These are phyloP conservation scores for Aethina tumida DNA, from an alignment of 1,140 invertebrate genomes.

Conservation along the genomic window DNA sequence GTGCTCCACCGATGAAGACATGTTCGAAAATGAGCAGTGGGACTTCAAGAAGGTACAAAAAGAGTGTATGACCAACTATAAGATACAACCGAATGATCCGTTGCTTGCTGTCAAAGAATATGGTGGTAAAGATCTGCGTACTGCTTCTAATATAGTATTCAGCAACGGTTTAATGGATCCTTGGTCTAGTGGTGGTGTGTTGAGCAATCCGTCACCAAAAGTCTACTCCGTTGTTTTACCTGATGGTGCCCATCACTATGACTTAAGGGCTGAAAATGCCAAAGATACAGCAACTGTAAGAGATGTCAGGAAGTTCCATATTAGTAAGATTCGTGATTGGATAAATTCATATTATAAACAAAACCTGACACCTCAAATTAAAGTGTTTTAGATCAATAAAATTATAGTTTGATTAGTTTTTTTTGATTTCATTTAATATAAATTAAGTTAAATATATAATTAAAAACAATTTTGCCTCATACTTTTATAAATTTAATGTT, in stretches of 20 bases:
- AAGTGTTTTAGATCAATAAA: no score
- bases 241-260: constrained; percentile 88
- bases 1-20: constrained; percentile 72
- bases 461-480: no score
- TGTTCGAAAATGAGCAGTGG: constrained; percentile 74
- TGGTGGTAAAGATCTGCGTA: constrained; percentile 62
- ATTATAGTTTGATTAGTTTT: no score
- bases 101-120: constrained; percentile 64
- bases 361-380: no score
- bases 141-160: constrained; percentile 77
- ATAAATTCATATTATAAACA: constrained; percentile 35
- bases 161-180: constrained; percentile 89
- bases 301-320: constrained; percentile 56
- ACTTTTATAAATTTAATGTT: no score
- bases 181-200: constrained; percentile 86
- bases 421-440: no score
- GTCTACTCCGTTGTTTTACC: constrained; percentile 71
- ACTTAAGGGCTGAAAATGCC: constrained; percentile 62
- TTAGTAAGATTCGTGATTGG: constrained; percentile 58
- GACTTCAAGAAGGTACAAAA: constrained; percentile 55
- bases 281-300: constrained; percentile 62
- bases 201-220: constrained; percentile 54
- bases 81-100: constrained; percentile 47
- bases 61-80: constrained; percentile 59
- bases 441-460: no score